Evolutionary conservation across 1,140 invertebrate genomes (phyloP), one percentile per base, ranked within the genome.

Genomic region (Aphelinus atriplicis): DNA sequence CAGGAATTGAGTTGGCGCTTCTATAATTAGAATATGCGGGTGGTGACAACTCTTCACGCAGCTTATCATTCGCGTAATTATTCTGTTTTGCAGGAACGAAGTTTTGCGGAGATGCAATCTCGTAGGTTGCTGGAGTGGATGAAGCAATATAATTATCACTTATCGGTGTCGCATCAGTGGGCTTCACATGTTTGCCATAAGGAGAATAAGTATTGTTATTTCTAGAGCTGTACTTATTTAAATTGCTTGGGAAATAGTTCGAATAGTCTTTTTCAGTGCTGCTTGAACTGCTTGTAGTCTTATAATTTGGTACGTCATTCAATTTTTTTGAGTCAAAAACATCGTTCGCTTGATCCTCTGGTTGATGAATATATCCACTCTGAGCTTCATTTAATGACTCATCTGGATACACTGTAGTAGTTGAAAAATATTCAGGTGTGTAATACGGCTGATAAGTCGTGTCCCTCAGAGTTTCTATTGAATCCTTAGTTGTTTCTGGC

Each of bases 191-290:
- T 63, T 85, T 84, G 43, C 84, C 86, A 55, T 89, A 88, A 1
- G 88, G 84, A 62, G 86, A 80, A 56, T 80, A 80, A 50, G 77
- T 78, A 68, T 42, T 79, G 70, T 91, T 90, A 78, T 90, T 89
- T 78, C 90, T 89, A 2, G 86, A 88, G 7, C 88, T 88, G 70
- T 88, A 88, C 77, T 86, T 78, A 26, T 84, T 85, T 61, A 83
- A 81, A 61, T 84, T 86, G 64, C 80, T 78, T 3, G 88, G 88
- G 70, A 89, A 89, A 71, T 89, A 89, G 78, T 84, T 87, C 2
- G 85, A 83, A 57, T 87, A 84, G 56, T 85, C 81, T n/a, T 73
- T 81, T 26, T 70, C 42, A 6, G 76, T 48, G 64, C 72, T 77
- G 43, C 79, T 75, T 47, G 63, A n/a, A 26, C 68, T 77, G 47